These are phyloP conservation scores for Neoitamus cyanurus DNA, from an alignment of 2,888 invertebrate genomes.

Conservation along the genomic window DNA sequence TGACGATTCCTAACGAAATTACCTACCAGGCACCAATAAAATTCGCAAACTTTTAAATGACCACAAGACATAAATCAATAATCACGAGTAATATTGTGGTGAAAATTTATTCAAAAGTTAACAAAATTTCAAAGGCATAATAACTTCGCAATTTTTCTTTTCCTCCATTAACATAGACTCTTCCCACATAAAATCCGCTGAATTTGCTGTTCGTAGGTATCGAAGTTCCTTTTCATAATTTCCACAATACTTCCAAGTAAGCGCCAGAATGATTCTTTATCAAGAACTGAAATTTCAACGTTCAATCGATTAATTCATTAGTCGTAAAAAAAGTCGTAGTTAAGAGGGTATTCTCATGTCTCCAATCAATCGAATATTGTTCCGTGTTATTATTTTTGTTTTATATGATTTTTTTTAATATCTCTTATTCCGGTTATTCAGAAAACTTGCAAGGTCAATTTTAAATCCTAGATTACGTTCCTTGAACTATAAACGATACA, in stretches of 20 bases:
- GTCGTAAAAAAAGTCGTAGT: not conserved
- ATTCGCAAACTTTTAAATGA: not conserved
- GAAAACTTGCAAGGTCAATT: too few relatives aligned
- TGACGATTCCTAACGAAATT: not conserved
- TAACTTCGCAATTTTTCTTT: not conserved
- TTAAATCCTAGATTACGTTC: too few relatives aligned
- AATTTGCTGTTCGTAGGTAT: slow-evolving; percentile 80
- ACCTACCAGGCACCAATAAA: not conserved
- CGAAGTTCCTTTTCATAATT: slow-evolving; percentile 96
- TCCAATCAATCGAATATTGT: too few relatives aligned
- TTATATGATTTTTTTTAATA: too few relatives aligned
- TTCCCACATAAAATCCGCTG: slow-evolving; percentile 31
- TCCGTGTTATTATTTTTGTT: too few relatives aligned
- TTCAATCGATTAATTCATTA: too few relatives aligned
- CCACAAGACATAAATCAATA: not conserved
- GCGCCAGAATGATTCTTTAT: slow-evolving; percentile 96
- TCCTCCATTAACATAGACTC: slow-evolving; percentile 2
- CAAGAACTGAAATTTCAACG: slow-evolving; percentile 80
- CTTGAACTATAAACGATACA: too few relatives aligned
- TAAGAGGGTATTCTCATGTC: too few relatives aligned
- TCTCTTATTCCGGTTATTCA: too few relatives aligned
- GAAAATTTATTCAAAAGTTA: not conserved
- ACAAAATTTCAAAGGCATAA: not conserved
- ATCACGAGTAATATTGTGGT: not conserved
- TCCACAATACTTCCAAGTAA: slow-evolving; percentile 97